Evolutionary conservation across 2,113 vertebrate genomes (phyloP), one percentile per base, ranked within the genome.

Genomic region (Salminus brasiliensis): DNA sequence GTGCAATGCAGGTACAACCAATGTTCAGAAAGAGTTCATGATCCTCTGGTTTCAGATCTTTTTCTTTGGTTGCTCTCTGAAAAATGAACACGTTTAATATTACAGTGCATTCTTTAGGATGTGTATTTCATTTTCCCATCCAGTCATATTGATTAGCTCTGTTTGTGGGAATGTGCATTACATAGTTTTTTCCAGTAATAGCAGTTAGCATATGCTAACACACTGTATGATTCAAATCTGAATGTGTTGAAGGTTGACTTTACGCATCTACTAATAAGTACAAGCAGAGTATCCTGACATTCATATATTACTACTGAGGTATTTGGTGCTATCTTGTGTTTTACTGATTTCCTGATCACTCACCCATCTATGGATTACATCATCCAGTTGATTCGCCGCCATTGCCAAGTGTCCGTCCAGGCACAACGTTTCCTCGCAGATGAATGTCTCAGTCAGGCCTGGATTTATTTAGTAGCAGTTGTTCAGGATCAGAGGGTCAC

Each of bases 331-430:
- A 12, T 62, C 15, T 41, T 7, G 18, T 41, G 34, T 30, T 47
- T 15, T 3, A 0, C 10, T 55, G 18, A 39, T 39, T 43, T 59
- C 21, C 2, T 4, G 27, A 47, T 81, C 57, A 95, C 97, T 96
- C 93, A 98, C 97, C 9, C 97, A 97, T 97, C 91, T 95, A 78
- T 93, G 92, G 90, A 98, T 92, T 83, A 96, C 79, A 41, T 91
- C 91, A 39, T 94, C 92, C 90, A 97, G 90, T 81, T 96, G 93
- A 74, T 95, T 93, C 81, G 93, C 88, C 49, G 94, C 92, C 95
- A 96, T 96, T 85, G 68, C 11, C 86, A 47, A 82, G 43, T 8
- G 13, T 77, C 21, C 72, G 79, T 79, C 76, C 25, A 72, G 55
- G 57, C 52, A 70, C 78, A 59, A 47, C 52, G 80, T 53, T 29